Base-by-base conservation (phyloP, 2,113 vertebrate species). In the Poeciliopsis prolifica region DNA sequence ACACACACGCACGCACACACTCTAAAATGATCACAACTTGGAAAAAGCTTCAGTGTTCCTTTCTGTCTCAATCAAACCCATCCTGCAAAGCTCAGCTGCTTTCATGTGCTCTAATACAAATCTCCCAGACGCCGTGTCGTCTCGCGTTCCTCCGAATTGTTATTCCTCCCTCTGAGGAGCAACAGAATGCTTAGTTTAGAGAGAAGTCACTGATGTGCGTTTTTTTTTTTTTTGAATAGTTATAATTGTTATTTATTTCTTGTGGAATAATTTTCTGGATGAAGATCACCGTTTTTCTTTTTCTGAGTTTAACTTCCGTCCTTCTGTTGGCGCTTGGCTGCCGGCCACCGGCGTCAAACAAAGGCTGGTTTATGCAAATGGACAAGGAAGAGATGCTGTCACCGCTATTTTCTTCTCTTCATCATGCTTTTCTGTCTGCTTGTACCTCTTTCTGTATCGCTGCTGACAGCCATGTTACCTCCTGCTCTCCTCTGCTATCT, bases 351-450 rank as follows among this genome's bases (percentile, higher is more conserved):
- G 86, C 87, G 87, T 89, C 90, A 95, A 94, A 95, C 94, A 95
- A 95, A 95, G 93, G 88, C 93, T 92, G 93, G 86, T 94, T 94
- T 93, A 94, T 94, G 93, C 94, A 95, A 95, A 95, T 94, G 91
- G 90, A 65, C 88, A 80, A 85, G 81, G 83, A 89, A 87, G 87
- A 88, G 89, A 89, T 83, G 91, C 87, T 89, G 87, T 89, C 82
- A 87, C 77, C 88, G 79, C 81, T 86, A 68, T 85, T 71, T 37
- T 81, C 71, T 79, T 58, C 82, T 77, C 75, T 68, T 72, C 68
- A 14, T 78, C 61, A 70, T 70, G 65, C 68, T 58, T 73, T 37
- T 75, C 77, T 88, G 64, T 87, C 78, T 80, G 24, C 82, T 75
- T 82, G 77, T 84, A 76, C 75, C 76, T 86, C 86, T 63, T 85